These are phyloP conservation scores for Hemicrepidius hirtus DNA, from an alignment of 2,888 invertebrate species.

Conservation along the genomic window DNA sequence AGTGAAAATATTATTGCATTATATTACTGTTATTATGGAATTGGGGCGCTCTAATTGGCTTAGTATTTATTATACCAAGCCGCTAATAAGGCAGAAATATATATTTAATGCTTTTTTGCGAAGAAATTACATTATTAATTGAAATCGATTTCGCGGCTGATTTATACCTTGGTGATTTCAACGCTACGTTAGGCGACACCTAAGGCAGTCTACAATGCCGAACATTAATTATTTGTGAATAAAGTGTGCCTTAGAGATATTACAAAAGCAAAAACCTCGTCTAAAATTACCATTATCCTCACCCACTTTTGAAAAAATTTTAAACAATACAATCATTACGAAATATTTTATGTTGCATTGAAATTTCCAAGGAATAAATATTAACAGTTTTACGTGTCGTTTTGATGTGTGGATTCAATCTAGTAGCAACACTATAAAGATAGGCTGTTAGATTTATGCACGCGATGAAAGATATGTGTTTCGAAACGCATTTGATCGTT, in stretches of 20 bases:
- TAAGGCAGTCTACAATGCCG: slow-evolving; percentile 9
- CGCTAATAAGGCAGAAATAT: slow-evolving; percentile 33
- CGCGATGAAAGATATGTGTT: slow-evolving; percentile 50
- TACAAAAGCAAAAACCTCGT: slow-evolving; percentile 4
- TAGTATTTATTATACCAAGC: slow-evolving; percentile 53
- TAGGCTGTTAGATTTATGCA: slow-evolving; percentile 47
- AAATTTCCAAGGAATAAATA: slow-evolving; percentile 20
- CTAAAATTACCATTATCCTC: too few species aligned
- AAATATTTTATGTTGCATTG: too few species aligned
- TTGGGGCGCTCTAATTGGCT: slow-evolving; percentile 54
- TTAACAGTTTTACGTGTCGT: slow-evolving; percentile 49
- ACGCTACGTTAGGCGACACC: slow-evolving; percentile 28
- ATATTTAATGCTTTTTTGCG: slow-evolving; percentile 27
- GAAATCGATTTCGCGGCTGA: slow-evolving; percentile 24
- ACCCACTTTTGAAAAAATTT: not conserved
- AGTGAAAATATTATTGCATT: slow-evolving; percentile 20
- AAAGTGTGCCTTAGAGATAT: slow-evolving; percentile 19
- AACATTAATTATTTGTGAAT: slow-evolving; percentile 13
- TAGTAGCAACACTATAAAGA: slow-evolving; percentile 45
- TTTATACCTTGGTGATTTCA: slow-evolving; percentile 31
- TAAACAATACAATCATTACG: not conserved
- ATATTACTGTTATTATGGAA: slow-evolving; percentile 45
- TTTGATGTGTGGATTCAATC: slow-evolving; percentile 54
- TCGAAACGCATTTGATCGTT: slow-evolving; percentile 40
- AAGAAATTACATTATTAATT: slow-evolving; percentile 35